These are phyloP conservation scores for Chloroceryle amazona DNA, from an alignment of 2,797 vertebrate species.

Conservation along the genomic window DNA sequence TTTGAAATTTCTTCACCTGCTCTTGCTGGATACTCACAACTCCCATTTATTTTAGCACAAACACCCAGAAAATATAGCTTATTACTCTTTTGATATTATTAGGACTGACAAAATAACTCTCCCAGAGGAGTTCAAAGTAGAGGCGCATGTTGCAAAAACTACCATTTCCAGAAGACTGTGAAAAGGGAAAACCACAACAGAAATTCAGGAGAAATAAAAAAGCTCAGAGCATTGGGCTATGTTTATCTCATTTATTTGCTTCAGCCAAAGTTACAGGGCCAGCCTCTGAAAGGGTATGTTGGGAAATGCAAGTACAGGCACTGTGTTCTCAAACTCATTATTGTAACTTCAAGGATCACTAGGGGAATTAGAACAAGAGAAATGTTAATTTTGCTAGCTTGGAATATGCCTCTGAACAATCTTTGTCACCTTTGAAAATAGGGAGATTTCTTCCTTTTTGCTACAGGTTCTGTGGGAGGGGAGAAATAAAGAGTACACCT, in stretches of 20 bases:
- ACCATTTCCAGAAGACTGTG: background rate
- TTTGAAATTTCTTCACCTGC: constrained; percentile 18
- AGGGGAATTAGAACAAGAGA: background rate
- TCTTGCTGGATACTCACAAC: background rate
- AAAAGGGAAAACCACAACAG: background rate
- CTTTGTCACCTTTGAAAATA: background rate
- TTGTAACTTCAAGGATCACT: background rate
- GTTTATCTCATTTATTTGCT: background rate
- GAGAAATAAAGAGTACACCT: background rate
- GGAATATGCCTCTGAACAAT: background rate
- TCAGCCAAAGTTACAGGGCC: background rate
- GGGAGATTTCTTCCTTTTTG: background rate
- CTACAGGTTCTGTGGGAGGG: background rate
- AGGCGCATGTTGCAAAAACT: background rate
- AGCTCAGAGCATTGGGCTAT: background rate
- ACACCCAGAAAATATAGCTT: background rate
- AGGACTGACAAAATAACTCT: constrained; percentile 25
- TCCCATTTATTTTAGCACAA: constrained; percentile 28
- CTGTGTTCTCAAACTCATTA: background rate
- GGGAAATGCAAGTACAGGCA: background rate
- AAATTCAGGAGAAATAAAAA: background rate
- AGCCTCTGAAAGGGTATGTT: background rate
- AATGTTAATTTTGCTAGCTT: background rate
- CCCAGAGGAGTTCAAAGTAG: background rate
- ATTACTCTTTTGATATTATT: constrained; percentile 2